Percentiles rank a stretch among this genome's conserved stretches.
Conservation (phyloP, 2,113 vertebrate genomes). For the Chroicocephalus ridibundus region DNA sequence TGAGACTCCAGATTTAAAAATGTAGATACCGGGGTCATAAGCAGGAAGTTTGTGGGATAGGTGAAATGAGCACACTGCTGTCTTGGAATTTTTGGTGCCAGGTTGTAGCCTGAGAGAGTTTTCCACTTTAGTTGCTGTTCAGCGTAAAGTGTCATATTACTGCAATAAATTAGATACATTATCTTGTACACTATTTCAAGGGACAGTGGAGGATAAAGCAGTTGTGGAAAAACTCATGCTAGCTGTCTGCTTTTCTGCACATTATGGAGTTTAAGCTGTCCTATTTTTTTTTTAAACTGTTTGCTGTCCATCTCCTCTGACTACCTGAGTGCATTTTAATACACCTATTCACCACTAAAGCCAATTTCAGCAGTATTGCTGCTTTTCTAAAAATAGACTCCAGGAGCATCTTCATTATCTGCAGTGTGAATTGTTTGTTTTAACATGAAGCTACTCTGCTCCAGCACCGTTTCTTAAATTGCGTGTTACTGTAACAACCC, state of each 20-base stretch:
- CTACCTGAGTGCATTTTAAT: constrained; percentile 7
- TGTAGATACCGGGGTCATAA: neutral
- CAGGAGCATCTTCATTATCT: neutral
- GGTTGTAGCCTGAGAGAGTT: neutral
- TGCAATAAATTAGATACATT: neutral
- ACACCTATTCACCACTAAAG: neutral
- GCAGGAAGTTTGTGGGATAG: neutral
- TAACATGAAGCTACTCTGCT: neutral
- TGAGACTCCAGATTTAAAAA: neutral
- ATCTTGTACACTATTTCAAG: neutral
- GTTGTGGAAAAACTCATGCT: neutral
- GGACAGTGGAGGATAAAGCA: neutral
- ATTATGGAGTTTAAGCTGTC: neutral
- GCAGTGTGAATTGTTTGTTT: neutral
- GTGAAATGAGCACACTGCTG: neutral
- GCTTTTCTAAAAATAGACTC: constrained; percentile 14
- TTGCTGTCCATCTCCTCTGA: neutral
- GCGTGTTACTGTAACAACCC: neutral
- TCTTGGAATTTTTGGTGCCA: neutral
- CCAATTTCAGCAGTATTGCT: neutral
- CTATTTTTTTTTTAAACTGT: neutral
- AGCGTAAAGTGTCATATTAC: neutral
- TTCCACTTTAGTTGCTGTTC: neutral
- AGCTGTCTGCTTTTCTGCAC: neutral
- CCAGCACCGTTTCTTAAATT: neutral